These are phyloP conservation scores for Haemorhous mexicanus DNA, from an alignment of 2,113 vertebrate genomes.

Conservation along the genomic window DNA sequence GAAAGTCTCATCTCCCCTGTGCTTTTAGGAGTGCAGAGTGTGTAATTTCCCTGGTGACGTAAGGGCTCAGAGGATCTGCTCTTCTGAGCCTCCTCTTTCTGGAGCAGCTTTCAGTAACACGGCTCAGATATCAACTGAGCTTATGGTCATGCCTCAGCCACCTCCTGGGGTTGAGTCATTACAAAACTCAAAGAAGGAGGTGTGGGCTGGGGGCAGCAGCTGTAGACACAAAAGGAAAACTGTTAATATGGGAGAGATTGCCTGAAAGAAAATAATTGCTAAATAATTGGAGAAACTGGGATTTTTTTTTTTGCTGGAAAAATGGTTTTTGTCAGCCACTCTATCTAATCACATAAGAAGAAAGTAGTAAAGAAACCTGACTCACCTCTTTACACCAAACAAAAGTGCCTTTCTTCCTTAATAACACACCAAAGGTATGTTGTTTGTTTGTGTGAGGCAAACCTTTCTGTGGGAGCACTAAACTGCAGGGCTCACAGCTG, in stretches of 20 bases:
- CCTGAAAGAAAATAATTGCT: neutral
- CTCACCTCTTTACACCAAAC: neutral
- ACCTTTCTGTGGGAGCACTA: neutral
- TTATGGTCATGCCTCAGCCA: neutral
- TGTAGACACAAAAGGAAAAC: neutral
- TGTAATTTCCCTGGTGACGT: neutral
- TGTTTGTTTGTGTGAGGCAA: neutral
- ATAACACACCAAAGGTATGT: neutral
- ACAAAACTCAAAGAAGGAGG: neutral
- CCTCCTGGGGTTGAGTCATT: neutral
- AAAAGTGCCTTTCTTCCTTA: neutral
- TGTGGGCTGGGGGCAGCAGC: neutral
- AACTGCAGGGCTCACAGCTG: constrained; percentile 2
- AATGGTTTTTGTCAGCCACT: neutral
- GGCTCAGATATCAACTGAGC: neutral
- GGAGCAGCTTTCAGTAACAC: neutral
- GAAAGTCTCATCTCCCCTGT: neutral
- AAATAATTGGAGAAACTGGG: neutral
- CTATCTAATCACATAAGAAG: neutral
- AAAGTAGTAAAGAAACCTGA: neutral
- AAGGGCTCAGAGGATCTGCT: neutral
- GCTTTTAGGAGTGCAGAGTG: neutral
- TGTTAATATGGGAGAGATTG: neutral
- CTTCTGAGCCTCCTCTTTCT: neutral
- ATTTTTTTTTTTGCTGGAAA: neutral